Base-by-base conservation (phyloP, 2,797 vertebrate genomes). In the Phoxinus dragarum region DNA sequence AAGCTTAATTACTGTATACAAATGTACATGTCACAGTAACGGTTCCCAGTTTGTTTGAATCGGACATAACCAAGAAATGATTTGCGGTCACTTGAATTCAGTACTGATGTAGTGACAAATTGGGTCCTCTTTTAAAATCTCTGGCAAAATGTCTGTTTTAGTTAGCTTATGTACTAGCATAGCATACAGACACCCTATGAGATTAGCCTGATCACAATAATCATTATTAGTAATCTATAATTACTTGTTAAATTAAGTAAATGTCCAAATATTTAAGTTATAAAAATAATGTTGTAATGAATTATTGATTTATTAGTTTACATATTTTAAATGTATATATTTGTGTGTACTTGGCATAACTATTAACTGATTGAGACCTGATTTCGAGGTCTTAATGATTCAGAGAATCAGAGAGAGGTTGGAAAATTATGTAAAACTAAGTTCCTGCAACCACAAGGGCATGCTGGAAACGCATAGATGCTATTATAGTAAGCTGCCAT, bases 341-440 rank as follows among this genome's bases (percentile, higher is more conserved):
- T 31, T 64, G n/a, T 64, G 12, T 16, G 12, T 31, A 31, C 12
- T 14, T 61, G n/a, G 59, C 27, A 61, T 27, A 61, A n/a, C 23
- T 59, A n/a, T 59, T 59, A 59, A 31, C 27, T 14, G 59, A 61
- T 5, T 27, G n/a, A 59, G 56, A 59, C 23, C 23, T 4, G 56
- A 10, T 23, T 56, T 56, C 3, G 7, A 59, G 23, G 11, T 64
- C 31, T 27, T 16, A 47, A 72, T 44, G 3, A 47, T 17, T 73
- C 14, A 47, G 42, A 3, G 42, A 77, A 42, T 59, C 23, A 59
- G 4, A 27, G 12, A 8, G 14, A 59, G 21, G 75, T 40, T 40
- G 73, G 49, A 19, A 42, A 77, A 77, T 59, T 6, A 61, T 61
- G 23, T 59, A 40, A 77, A 61, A 61, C 75, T 42, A 77, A 77